These are phyloP conservation scores for Oopsacas minuta DNA, from an alignment of 37 sponge, comb jelly and placozoan genomes.

Conservation along the genomic window DNA sequence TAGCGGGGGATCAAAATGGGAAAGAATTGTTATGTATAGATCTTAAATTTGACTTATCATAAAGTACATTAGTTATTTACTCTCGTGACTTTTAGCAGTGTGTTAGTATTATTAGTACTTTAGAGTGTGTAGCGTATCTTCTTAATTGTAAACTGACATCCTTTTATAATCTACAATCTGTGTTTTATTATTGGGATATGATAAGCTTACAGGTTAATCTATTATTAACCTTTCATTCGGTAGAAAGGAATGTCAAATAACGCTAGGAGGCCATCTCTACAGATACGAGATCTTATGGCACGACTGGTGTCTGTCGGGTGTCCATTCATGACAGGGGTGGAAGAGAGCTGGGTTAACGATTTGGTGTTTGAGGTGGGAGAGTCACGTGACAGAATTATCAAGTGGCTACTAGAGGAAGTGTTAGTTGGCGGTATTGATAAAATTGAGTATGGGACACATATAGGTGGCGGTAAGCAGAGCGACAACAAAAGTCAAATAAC, in stretches of 20 bases:
- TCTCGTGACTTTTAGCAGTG: too few relatives aligned
- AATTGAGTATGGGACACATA: background rate
- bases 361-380: background rate
- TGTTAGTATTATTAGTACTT: too few relatives aligned
- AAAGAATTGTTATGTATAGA: slow-evolving; percentile 33
- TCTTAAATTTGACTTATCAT: too few relatives aligned
- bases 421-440: background rate
- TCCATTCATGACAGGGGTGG: background rate
- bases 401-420: background rate
- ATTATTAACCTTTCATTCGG: too few relatives aligned
- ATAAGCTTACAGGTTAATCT: too few relatives aligned
- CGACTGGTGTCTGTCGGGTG: background rate
- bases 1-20: slow-evolving; percentile 32
- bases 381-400: background rate
- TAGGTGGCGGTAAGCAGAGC: background rate
- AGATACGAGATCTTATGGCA: background rate
- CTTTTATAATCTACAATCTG: too few relatives aligned
- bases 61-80: too few relatives aligned
- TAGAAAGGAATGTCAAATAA: background rate
- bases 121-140: too few relatives aligned
- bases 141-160: too few relatives aligned
- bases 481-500: background rate
- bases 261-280: background rate
- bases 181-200: too few relatives aligned
- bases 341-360: background rate